Percentiles rank a stretch among this genome's conserved stretches.
Evolutionary conservation across 2,113 vertebrate species (phyloP).

Genomic region (Pygoscelis adeliae): DNA sequence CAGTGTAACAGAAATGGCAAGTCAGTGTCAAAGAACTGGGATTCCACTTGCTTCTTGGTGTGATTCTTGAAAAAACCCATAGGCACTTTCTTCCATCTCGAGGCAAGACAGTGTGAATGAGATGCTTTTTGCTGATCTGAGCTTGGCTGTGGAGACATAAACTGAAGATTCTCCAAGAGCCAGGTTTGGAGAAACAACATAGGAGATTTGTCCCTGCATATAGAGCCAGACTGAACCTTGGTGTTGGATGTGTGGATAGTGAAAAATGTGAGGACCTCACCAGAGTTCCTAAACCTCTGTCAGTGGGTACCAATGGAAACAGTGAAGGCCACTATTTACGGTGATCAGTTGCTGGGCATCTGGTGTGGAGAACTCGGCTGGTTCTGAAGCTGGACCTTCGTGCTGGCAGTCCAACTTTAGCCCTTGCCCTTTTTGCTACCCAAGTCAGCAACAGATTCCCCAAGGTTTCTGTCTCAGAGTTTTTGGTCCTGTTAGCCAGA

Average conservation of each 20-base stretch:
- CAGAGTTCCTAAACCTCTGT: not conserved
- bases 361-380: accelerated
- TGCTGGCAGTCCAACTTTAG: not conserved
- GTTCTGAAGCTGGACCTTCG: not conserved
- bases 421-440: not conserved
- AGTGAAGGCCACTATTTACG: not conserved
- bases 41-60: not conserved
- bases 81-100: not conserved
- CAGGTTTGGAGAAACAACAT: not conserved
- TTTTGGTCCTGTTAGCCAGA: not conserved
- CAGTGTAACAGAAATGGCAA: not conserved
- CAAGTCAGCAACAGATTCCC: not conserved
- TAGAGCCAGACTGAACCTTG: not conserved
- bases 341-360: not conserved
- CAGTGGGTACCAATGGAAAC: not conserved
- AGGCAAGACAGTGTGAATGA: not conserved
- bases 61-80: not conserved
- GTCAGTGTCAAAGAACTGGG: not conserved
- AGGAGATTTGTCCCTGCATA: not conserved
- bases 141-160: not conserved
- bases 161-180: not conserved
- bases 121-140: not conserved
- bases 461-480: not conserved
- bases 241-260: not conserved
- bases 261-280: not conserved